Evolutionary conservation across 2,888 invertebrate species (phyloP), one percentile per base, ranked within the genome.

Genomic region (Drosophila borborema): DNA sequence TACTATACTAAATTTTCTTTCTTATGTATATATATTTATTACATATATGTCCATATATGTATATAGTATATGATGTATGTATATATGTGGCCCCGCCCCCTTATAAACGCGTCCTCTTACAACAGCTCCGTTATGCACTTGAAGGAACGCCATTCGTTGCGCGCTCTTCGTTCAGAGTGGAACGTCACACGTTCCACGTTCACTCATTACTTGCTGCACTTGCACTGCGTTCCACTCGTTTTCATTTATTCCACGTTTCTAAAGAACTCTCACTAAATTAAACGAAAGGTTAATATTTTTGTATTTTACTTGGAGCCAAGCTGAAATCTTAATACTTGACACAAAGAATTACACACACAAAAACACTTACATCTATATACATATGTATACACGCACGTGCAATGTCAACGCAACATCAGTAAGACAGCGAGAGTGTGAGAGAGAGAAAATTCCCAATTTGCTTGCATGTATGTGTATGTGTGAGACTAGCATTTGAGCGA

Each of bases 271-370:
- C 40, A 18, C 40, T 23, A 16, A n/a, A 38, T 34, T 48, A 8
- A 12, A 16, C 16, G 20, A 40, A 28, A 55, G 41, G 48, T 12
- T 36, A 49, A 72, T 14, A 49, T 18, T 62, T 54, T 36, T 38
- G 40, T n/a, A n/a, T 36, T 40, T 64, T 23, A 51, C 61, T 55
- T 59, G 60, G 36, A 45, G 23, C 10, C 41, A 41, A 54, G 49
- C 49, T 65, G 62, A 41, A 73, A 48, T 68, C 51, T 58, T 6
- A 10, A 43, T 43, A 59, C 45, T 54, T 56, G 10, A 63, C 31
- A 62, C 36, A 45, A 14, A 12, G 34, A 51, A 14, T 45, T 18
- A 63, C n/a, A 49, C 34, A 36, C 46, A 45, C 12, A 6, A 6
- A 28, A 6, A 53, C 12, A 14, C 16, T 51, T 28, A 60, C 62